phyloP scores from a whole-genome alignment of 2,888 invertebrate species.

The Drosophila putrida region DNA sequence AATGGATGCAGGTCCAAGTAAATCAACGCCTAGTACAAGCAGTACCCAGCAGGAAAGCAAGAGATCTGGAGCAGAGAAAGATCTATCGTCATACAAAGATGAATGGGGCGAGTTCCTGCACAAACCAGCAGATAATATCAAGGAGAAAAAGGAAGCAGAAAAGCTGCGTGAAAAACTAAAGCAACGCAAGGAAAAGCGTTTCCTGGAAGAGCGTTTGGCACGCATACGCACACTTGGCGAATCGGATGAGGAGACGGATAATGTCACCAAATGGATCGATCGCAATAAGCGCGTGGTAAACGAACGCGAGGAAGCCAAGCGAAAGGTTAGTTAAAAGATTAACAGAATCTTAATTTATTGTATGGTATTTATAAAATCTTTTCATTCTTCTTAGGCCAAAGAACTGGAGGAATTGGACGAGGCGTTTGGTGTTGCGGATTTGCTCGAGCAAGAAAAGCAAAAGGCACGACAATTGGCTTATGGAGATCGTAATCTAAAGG shows the following conservation, averaged over 20 bases:
- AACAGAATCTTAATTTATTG: neutral
- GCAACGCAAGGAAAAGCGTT: slow-evolving; percentile 92
- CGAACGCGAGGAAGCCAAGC: slow-evolving; percentile 93
- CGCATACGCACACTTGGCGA: slow-evolving; percentile 92
- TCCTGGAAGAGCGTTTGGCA: slow-evolving; percentile 88
- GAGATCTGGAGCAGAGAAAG: slow-evolving; percentile 65
- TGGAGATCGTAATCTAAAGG: slow-evolving; percentile 90
- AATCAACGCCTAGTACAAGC: slow-evolving; percentile 73
- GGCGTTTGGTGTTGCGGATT: slow-evolving; percentile 95
- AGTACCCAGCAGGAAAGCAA: slow-evolving; percentile 53
- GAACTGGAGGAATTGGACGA: slow-evolving; percentile 97
- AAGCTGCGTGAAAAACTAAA: slow-evolving; percentile 93
- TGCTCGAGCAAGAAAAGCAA: slow-evolving; percentile 92
- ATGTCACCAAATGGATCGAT: slow-evolving; percentile 92
- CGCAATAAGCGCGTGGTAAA: slow-evolving; percentile 91
- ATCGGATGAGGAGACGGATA: slow-evolving; percentile 91
- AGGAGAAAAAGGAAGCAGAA: slow-evolving; percentile 91
- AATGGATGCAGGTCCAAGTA: slow-evolving; percentile 85
- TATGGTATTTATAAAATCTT: neutral
- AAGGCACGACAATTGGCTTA: slow-evolving; percentile 88
- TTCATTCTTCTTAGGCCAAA: slow-evolving; percentile 89
- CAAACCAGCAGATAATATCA: slow-evolving; percentile 92
- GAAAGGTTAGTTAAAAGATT: slow-evolving; percentile 85
- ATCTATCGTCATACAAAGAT: slow-evolving; percentile 82
- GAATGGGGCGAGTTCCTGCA: slow-evolving; percentile 93